These are phyloP conservation scores for Sparus aurata DNA, from an alignment of 2,797 vertebrate species.

Conservation along the genomic window DNA sequence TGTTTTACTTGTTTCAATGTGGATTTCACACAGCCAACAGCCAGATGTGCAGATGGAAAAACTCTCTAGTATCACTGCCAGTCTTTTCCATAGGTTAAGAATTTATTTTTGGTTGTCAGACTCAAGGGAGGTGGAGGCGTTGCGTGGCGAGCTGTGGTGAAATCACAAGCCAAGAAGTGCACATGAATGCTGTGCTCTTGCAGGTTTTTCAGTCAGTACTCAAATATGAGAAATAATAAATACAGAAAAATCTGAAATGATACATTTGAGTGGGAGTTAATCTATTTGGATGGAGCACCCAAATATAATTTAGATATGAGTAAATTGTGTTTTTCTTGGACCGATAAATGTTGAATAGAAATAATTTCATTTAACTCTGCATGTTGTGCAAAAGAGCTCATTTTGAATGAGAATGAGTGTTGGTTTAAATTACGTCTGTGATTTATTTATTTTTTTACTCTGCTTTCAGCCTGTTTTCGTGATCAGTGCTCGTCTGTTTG, in stretches of 20 bases:
- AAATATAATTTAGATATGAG: background rate
- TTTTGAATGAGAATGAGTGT: background rate
- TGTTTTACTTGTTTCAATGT: background rate
- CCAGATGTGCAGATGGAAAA: slow-evolving; percentile 7
- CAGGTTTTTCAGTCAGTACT: background rate
- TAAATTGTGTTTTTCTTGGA: background rate
- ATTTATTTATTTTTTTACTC: background rate
- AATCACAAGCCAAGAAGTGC: slow-evolving; percentile 38
- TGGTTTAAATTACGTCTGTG: background rate
- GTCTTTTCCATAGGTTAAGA: slow-evolving; percentile 52
- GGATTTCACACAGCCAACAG: background rate
- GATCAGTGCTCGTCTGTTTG: slow-evolving; percentile 1
- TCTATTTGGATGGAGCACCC: background rate
- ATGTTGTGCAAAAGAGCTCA: background rate
- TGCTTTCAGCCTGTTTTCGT: slow-evolving; percentile 1
- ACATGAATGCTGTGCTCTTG: slow-evolving; percentile 12
- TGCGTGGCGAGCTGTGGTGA: slow-evolving; percentile 42
- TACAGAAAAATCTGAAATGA: background rate
- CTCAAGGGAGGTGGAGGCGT: slow-evolving; percentile 52
- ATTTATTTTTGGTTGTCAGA: slow-evolving; percentile 55
- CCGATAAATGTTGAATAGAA: background rate
- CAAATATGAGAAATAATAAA: slow-evolving; percentile 14
- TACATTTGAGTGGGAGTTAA: background rate
- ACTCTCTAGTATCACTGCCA: background rate
- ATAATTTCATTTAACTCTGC: background rate